A percentile compares a stretch with the other conserved stretches of the same genome.
phyloP scores from a whole-genome alignment of 2,113 vertebrate genomes.

The Esox niger region DNA sequence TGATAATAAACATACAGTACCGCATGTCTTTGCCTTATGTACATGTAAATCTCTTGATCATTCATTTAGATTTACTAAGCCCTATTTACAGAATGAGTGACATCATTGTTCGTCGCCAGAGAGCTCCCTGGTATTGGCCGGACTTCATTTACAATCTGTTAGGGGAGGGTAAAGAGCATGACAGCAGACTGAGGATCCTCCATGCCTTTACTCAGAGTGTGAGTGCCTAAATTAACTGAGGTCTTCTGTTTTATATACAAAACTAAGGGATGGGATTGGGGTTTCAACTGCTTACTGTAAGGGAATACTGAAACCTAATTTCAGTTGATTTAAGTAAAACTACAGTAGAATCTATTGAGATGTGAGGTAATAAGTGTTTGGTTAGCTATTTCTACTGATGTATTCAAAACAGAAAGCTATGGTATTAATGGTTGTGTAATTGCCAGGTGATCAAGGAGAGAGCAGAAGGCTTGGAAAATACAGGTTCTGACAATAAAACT shows the following conservation, averaged over 20 bases:
- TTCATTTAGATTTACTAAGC: neutral
- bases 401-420: neutral
- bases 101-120: conserved; percentile 72
- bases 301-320: too few relatives aligned
- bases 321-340: too few relatives aligned
- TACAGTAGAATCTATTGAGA: too few relatives aligned
- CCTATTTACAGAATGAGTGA: conserved; percentile 75
- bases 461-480: conserved; percentile 25
- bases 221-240: conserved; percentile 16
- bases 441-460: conserved; percentile 78
- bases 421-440: conserved; percentile 8
- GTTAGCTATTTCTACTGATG: neutral
- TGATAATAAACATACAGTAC: neutral
- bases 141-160: conserved; percentile 63
- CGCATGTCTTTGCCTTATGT: neutral
- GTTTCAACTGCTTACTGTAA: too few relatives aligned
- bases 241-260: neutral
- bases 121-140: conserved; percentile 80
- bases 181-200: conserved; percentile 68
- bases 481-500: conserved; percentile 4
- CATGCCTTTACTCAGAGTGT: conserved; percentile 79
- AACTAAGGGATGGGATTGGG: neutral
- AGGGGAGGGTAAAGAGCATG: conserved; percentile 74
- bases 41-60: neutral
- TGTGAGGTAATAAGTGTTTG: neutral